A percentile compares a stretch with the other conserved stretches of the same genome.
Evolutionary conservation across 2,797 vertebrate species (phyloP).

Genomic region (Mormyrops attenuatus): DNA sequence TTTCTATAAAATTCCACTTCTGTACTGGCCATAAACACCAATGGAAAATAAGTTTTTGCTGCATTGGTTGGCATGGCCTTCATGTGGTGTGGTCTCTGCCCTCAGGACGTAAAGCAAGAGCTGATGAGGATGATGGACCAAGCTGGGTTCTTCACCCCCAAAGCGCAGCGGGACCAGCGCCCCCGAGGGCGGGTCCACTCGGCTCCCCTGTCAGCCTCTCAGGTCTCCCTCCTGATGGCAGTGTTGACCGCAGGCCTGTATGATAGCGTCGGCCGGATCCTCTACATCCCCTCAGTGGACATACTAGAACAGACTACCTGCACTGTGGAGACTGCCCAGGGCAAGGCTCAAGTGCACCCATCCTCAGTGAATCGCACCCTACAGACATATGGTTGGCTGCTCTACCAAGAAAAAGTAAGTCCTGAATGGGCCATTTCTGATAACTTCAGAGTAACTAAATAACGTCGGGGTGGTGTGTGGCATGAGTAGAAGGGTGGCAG

Average conservation of each 20-base stretch:
- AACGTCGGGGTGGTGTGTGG: not conserved
- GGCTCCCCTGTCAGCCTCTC: slow-evolving; percentile 58
- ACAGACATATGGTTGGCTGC: slow-evolving; percentile 85
- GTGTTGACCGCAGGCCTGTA: slow-evolving; percentile 88
- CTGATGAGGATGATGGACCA: slow-evolving; percentile 83
- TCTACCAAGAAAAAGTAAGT: slow-evolving; percentile 88
- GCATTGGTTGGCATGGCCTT: not conserved
- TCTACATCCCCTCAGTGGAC: slow-evolving; percentile 78
- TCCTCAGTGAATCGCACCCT: slow-evolving; percentile 91
- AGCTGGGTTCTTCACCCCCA: slow-evolving; percentile 68
- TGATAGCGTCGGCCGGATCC: slow-evolving; percentile 81
- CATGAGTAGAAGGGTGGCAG: not conserved
- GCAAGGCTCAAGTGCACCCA: slow-evolving; percentile 87
- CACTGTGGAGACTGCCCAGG: slow-evolving; percentile 84
- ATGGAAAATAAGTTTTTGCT: not conserved
- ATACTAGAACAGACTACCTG: slow-evolving; percentile 79
- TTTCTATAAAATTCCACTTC: not conserved
- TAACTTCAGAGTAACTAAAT: not conserved
- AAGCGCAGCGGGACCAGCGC: slow-evolving; percentile 36
- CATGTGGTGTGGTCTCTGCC: not conserved
- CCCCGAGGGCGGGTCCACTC: slow-evolving; percentile 30
- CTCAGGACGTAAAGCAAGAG: slow-evolving; percentile 84
- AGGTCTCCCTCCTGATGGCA: slow-evolving; percentile 77
- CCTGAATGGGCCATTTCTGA: not conserved
- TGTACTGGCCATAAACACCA: not conserved